These are phyloP conservation scores for Nautilus pompilius DNA, from an alignment of 1,140 invertebrate genomes.

Conservation along the genomic window DNA sequence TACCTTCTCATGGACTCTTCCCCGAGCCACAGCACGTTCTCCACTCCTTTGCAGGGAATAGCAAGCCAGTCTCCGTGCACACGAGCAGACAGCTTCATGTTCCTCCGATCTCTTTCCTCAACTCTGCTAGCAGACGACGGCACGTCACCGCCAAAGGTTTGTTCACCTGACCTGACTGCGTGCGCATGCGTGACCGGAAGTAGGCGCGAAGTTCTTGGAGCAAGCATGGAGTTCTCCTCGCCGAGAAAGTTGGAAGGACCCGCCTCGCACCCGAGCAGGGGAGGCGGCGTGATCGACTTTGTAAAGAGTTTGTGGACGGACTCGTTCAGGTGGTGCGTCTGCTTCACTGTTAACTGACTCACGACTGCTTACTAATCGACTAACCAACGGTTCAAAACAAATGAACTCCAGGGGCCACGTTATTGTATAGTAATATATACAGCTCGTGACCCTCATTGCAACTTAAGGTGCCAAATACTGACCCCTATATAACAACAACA, in stretches of 20 bases:
- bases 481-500: too few species aligned
- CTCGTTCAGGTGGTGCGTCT: slow-evolving; percentile 17
- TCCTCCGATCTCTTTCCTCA: too few species aligned
- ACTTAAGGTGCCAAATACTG: too few species aligned
- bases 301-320: slow-evolving; percentile 13
- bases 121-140: too few species aligned
- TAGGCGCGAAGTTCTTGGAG: neutral
- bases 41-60: slow-evolving; percentile 60
- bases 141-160: neutral
- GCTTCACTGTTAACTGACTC: too few species aligned
- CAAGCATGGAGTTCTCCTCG: neutral
- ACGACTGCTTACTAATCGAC: too few species aligned
- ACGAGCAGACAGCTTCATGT: slow-evolving; percentile 67
- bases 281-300: slow-evolving; percentile 6
- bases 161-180: neutral
- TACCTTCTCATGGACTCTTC: slow-evolving; percentile 62
- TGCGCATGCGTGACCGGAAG: neutral
- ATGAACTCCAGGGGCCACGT: too few species aligned
- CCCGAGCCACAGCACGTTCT: slow-evolving; percentile 61
- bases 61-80: slow-evolving; percentile 66
- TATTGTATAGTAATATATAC: too few species aligned
- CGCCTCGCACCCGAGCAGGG: too few species aligned
- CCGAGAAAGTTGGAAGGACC: too few species aligned
- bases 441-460: too few species aligned
- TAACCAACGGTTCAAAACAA: too few species aligned